Percentiles rank a stretch among this genome's conserved stretches.
These are phyloP conservation scores for Cydia pomonella DNA, from an alignment of 1,140 invertebrate genomes.

Conservation along the genomic window DNA sequence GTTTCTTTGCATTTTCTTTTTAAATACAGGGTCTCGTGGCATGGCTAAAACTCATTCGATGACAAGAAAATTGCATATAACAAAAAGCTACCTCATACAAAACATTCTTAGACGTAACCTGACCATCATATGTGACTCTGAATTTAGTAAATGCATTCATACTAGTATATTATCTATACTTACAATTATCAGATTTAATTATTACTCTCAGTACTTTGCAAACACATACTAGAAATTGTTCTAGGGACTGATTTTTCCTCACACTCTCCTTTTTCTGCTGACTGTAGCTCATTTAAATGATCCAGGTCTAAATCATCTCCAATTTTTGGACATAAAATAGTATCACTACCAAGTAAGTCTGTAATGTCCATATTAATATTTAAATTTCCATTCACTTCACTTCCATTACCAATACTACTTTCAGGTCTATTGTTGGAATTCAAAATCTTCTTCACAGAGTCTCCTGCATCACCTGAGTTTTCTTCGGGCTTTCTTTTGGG, in stretches of 20 bases:
- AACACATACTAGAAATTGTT: background rate
- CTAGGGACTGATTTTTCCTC: background rate
- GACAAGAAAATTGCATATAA: constrained; percentile 5
- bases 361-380: constrained; percentile 4
- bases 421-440: background rate
- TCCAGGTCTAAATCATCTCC: background rate
- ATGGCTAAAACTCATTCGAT: background rate
- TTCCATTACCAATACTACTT: background rate
- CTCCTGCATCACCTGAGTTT: background rate
- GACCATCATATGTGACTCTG: background rate
- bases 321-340: constrained; percentile 3
- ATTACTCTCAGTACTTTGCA: constrained; percentile 6
- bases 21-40: background rate
- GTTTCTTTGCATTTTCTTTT: background rate
- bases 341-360: background rate
- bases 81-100: background rate
- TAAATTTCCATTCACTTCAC: background rate
- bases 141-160: constrained; percentile 1
- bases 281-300: background rate
- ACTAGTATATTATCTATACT: constrained; percentile 6
- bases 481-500: too few relatives aligned
- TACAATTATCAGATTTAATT: background rate
- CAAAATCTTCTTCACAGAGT: background rate
- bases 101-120: background rate
- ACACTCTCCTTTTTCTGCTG: background rate